Evolutionary conservation across 2,113 vertebrate species (phyloP), one percentile per base, ranked within the genome.

Genomic region (Clupea harengus): DNA sequence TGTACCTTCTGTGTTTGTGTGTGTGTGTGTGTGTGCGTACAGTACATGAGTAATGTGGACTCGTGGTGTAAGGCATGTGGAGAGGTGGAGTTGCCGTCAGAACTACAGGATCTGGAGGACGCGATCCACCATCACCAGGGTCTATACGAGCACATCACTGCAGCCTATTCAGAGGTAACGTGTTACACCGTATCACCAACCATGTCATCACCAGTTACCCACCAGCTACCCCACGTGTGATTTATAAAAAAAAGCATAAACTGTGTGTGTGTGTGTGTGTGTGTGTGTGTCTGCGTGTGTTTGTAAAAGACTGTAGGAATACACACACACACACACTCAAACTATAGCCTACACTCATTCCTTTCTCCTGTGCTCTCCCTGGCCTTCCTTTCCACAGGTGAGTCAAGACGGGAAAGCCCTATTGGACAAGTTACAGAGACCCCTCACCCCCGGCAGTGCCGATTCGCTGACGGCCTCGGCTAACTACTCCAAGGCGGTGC

Each of bases 21-120:
- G 47, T 28, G 44, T 87, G 81, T 22, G 17, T 84, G 78, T 86
- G 52, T 87, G 6, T 75, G 18, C 52, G 11, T 86, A 3, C 91
- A 99, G 98, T 99, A 99, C 88, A 99, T 99, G 98, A 97, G 95
- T 89, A 99, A 99, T 6, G 97, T 99, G 92, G 98, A 99, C 92
- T 96, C 97, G 0, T 99, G 98, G 98, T 99, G 98, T 85, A 99
- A 99, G 92, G 98, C 98, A 0, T 99, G 98, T 6, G 97, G 98
- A 0, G 98, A 99, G 85, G 97, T 98, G 67, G 98, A 99, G 64
- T 93, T 99, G 89, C 98, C 98, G 0, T 99, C 98, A 0, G 98
- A 99, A 91, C 96, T 99, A 4, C 98, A 99, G 91, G 98, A 99
- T 89, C 95, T 99, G 17, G 98, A 99, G 91, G 98, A 99, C 0